phyloP scores from a whole-genome alignment of 2,113 vertebrate genomes.

The Sinocyclocheilus anophthalmus region DNA sequence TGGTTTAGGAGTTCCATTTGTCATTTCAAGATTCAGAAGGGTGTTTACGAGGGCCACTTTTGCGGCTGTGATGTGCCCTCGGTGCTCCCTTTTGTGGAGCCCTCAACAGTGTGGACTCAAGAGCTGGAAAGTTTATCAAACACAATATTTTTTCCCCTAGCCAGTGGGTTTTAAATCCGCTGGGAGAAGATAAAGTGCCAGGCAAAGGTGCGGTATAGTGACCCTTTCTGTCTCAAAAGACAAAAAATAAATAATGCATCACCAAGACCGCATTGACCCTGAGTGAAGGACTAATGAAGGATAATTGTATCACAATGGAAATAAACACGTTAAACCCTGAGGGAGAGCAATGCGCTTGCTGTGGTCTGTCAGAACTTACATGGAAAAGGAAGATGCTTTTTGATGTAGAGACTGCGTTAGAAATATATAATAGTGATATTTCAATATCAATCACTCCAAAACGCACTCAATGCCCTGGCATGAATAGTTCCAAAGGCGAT shows the following conservation, averaged over 20 bases:
- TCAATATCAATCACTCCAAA: not conserved
- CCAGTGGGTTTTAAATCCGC: constrained; percentile 55
- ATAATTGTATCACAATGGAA: constrained; percentile 47
- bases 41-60: not conserved
- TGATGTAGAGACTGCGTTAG: not conserved
- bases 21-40: not conserved
- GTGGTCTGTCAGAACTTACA: constrained; percentile 21
- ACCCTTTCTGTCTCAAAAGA: constrained; percentile 51
- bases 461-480: not conserved
- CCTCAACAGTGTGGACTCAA: not conserved
- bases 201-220: constrained; percentile 50
- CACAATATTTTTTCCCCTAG: constrained; percentile 51
- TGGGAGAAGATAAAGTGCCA: constrained; percentile 65
- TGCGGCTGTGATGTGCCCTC: not conserved
- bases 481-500: too few species aligned
- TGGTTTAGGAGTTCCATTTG: not conserved
- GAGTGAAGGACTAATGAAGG: constrained; percentile 54
- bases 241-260: constrained; percentile 66
- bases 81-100: not conserved
- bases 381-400: not conserved
- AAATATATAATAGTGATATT: not conserved
- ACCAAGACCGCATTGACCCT: constrained; percentile 60
- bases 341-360: constrained; percentile 27
- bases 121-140: constrained; percentile 33
- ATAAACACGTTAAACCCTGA: constrained; percentile 47